Base-by-base conservation (phyloP, 37 sponge, comb jelly and placozoan species). In the Hexactinellida sp. region DNA sequence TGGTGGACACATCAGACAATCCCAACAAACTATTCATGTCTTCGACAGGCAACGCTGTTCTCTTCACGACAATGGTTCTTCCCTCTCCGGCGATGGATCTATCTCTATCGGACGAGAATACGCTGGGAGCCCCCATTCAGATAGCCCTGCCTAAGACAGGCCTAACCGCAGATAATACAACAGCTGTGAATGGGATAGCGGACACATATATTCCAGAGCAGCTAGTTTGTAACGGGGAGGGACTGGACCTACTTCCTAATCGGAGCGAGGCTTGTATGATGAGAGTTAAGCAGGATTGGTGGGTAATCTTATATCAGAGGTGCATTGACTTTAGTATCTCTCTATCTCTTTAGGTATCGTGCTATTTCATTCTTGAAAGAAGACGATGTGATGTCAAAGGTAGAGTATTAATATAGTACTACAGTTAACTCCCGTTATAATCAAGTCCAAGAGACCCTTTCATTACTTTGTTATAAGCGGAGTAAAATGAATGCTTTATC, bases 261-360 rank as follows among this genome's bases (percentile, higher is more conserved):
- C 3, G 34, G 34, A 63, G 76, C 13, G 28, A 63, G 76, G 76
- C 76, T 10, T 63, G 76, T n/a, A 25, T 63, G 25, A 23, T 21
- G 76, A 63, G 34, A 63, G 34, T 63, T 32, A 63, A 63, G 34
- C 76, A 63, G 34, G 76, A 63, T 63, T 63, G 76, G 76, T 63
- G 21, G 13, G 76, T 63, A 7, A 63, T 21, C 25, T 10, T 3
- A 23, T 1, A 63, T 63, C 25, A 63, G 76, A 63, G 3, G 3
- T 10, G 34, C 3, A 63, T 1, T 32, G 3, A 25, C 3, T n/a
- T 7, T 63, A n/a, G 13, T 63, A 63, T 63, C 19, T 63, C 3
- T 63, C 28, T n/a, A 7, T 63, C 34, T 63, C 28, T 23, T 41
- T 28, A 63, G 76, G 76, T 21, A 23, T 63, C 76, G 76, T 63